A percentile compares a stretch with the other conserved stretches of the same genome.
These are phyloP conservation scores for Dascillus cervinus DNA, from an alignment of 2,888 invertebrate genomes.

Conservation along the genomic window DNA sequence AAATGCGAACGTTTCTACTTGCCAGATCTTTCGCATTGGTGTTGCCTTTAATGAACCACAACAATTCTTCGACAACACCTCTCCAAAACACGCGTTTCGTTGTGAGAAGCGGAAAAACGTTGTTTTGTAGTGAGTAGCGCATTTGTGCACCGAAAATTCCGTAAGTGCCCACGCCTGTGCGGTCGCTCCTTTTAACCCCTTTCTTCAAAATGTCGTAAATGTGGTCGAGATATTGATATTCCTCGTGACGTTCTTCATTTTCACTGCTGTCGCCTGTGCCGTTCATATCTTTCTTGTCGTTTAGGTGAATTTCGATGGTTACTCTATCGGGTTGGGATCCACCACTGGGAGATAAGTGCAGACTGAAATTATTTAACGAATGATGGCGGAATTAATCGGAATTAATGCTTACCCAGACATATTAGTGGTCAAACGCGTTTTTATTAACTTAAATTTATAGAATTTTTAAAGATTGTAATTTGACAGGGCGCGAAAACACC, in stretches of 20 bases:
- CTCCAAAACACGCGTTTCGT: conserved; percentile 90
- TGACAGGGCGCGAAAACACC: too few species aligned
- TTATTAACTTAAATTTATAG: too few species aligned
- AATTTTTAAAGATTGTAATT: too few species aligned
- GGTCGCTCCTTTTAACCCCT: conserved; percentile 65
- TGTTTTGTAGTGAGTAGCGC: conserved; percentile 67
- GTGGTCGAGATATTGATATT: conserved; percentile 65
- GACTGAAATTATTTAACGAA: too few species aligned
- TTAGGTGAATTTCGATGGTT: conserved; percentile 17
- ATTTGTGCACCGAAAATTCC: conserved; percentile 88
- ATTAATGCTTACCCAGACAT: too few species aligned
- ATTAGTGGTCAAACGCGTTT: too few species aligned
- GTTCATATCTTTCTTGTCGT: background rate
- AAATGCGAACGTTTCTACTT: conserved; percentile 77
- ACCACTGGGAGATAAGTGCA: too few species aligned
- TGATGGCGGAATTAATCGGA: too few species aligned
- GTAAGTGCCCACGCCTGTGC: conserved; percentile 83
- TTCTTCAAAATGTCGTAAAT: conserved; percentile 53
- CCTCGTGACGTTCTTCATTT: conserved; percentile 45
- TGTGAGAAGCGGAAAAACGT: conserved; percentile 78
- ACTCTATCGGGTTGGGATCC: too few species aligned
- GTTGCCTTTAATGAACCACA: conserved; percentile 90
- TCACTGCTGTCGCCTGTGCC: background rate
- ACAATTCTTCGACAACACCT: conserved; percentile 82
- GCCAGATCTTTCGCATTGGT: conserved; percentile 79